These are phyloP conservation scores for Drosophila ambigua DNA, from an alignment of 1,140 invertebrate species.

Conservation along the genomic window DNA sequence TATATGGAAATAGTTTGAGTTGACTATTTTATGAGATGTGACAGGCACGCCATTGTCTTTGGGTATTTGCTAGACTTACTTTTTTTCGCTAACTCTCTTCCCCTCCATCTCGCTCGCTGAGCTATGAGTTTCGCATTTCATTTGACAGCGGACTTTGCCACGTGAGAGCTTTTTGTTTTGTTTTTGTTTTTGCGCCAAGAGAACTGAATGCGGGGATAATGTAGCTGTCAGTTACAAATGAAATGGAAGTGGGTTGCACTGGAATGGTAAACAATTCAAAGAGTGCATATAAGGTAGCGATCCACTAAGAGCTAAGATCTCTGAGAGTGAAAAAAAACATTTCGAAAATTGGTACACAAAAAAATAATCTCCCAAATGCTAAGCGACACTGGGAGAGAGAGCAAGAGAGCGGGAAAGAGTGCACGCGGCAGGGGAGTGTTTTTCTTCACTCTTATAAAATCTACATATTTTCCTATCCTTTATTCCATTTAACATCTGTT, in stretches of 20 bases:
- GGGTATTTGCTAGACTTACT: slow-evolving; percentile 25
- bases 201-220: slow-evolving; percentile 14
- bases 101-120: slow-evolving; percentile 3
- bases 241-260: slow-evolving; percentile 31
- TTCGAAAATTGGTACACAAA: too few relatives aligned
- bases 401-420: too few relatives aligned
- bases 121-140: slow-evolving; percentile 55
- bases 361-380: not conserved
- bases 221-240: slow-evolving; percentile 39
- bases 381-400: too few relatives aligned
- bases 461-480: too few relatives aligned
- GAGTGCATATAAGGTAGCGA: not conserved
- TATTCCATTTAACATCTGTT: too few relatives aligned
- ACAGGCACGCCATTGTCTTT: slow-evolving; percentile 49
- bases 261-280: slow-evolving; percentile 20
- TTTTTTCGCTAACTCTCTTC: slow-evolving; percentile 3
- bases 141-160: slow-evolving; percentile 33
- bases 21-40: slow-evolving; percentile 49
- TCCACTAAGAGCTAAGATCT: too few relatives aligned
- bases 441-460: too few relatives aligned
- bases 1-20: slow-evolving; percentile 48
- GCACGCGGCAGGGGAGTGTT: too few relatives aligned
- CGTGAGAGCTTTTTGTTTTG: slow-evolving; percentile 44
- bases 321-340: too few relatives aligned
- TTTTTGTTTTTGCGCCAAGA: slow-evolving; percentile 3